A percentile compares a stretch with the other conserved stretches of the same genome.
These are phyloP conservation scores for Drosophila teissieri DNA, from an alignment of 1,140 invertebrate species.

Conservation along the genomic window DNA sequence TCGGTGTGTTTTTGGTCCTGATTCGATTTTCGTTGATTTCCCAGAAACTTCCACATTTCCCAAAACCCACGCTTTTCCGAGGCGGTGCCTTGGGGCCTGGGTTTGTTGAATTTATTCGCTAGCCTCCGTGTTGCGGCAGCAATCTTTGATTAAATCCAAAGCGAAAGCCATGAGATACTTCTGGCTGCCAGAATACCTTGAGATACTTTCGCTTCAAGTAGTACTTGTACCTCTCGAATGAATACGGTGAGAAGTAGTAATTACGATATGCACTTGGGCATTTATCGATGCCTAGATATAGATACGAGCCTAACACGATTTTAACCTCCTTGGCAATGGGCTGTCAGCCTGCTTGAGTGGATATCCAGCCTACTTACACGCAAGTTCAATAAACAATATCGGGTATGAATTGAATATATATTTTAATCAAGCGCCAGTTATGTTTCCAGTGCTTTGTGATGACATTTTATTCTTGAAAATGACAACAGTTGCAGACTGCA, in stretches of 20 bases:
- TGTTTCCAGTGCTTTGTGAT: too few relatives aligned
- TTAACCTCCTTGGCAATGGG: neutral
- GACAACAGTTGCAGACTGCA: conserved; percentile 20
- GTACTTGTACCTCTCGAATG: conserved; percentile 9
- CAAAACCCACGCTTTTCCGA: neutral
- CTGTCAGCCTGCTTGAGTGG: too few relatives aligned
- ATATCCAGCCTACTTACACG: too few relatives aligned
- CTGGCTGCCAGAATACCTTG: conserved; percentile 16
- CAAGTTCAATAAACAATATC: too few relatives aligned
- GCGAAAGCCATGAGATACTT: conserved; percentile 28
- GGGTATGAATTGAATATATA: too few relatives aligned
- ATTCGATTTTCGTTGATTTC: conserved; percentile 52
- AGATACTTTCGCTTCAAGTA: conserved; percentile 6
- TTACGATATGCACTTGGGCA: conserved; percentile 5
- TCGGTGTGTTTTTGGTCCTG: conserved; percentile 13
- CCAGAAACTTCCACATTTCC: conserved; percentile 23
- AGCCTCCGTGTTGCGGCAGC: conserved; percentile 32
- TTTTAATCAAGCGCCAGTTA: too few relatives aligned
- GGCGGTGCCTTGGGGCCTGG: conserved; percentile 14
- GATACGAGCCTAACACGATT: neutral
- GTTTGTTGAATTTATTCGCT: conserved; percentile 35
- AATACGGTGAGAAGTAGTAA: conserved; percentile 7
- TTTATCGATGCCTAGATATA: neutral
- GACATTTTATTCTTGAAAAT: neutral
- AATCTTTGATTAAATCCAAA: conserved; percentile 49